Percentiles rank a stretch among this genome's conserved stretches.
These are phyloP conservation scores for Parotocinclus haroldoi DNA, from an alignment of 2,797 vertebrate genomes.

Conservation along the genomic window DNA sequence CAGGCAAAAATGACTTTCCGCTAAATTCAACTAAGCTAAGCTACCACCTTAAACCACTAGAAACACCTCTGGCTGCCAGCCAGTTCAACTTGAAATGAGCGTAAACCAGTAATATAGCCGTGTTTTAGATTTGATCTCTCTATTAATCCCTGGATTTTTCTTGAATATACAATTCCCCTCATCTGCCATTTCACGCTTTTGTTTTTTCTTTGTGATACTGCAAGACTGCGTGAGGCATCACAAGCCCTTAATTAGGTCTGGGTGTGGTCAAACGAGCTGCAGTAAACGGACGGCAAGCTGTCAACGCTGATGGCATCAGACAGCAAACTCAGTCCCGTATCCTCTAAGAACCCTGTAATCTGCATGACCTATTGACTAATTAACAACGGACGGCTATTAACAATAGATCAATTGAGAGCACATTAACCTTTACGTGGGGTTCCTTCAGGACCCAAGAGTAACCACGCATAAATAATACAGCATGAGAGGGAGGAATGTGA, in stretches of 20 bases:
- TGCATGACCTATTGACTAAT: not conserved
- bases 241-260: conserved; percentile 38
- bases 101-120: not conserved
- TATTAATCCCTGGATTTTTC: conserved; percentile 12
- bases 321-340: conserved; percentile 5
- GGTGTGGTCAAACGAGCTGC: conserved; percentile 35
- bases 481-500: too few species aligned
- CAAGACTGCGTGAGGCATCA: conserved; percentile 8
- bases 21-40: not conserved
- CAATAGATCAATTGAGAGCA: too few species aligned
- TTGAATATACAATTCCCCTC: conserved; percentile 1
- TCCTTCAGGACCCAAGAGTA: too few species aligned
- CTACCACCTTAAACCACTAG: not conserved
- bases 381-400: not conserved
- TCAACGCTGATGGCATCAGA: conserved; percentile 25
- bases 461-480: too few species aligned
- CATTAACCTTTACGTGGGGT: too few species aligned
- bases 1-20: not conserved
- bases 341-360: not conserved
- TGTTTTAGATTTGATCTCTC: not conserved
- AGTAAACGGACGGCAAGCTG: conserved; percentile 39
- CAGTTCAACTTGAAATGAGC: not conserved
- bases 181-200: not conserved
- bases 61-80: conserved; percentile 14
- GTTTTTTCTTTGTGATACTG: not conserved